Conservation (phyloP, 2,797 vertebrate genomes). For the Enteromius mattozi region DNA sequence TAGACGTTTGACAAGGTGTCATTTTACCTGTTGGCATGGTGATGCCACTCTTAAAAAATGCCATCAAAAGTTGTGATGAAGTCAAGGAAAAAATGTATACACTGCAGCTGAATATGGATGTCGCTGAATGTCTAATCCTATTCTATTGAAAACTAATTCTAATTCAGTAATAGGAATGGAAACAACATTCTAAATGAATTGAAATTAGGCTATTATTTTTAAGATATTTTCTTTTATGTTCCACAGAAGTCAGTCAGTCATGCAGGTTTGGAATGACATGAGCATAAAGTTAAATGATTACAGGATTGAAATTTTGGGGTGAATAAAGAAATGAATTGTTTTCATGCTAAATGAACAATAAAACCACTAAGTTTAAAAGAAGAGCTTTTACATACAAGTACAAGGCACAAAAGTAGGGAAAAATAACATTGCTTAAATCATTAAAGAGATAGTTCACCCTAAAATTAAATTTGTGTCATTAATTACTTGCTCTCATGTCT, state of each 20-base stretch:
- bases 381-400: too few relatives aligned
- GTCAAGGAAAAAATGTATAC: conserved; percentile 72
- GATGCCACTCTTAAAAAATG: conserved; percentile 80
- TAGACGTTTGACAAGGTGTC: conserved; percentile 90
- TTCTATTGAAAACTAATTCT: not conserved
- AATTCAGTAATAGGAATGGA: not conserved
- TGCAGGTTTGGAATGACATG: not conserved
- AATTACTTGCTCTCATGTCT: not conserved
- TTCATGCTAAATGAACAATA: not conserved
- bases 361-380: not conserved
- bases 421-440: not conserved
- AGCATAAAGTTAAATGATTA: too few relatives aligned
- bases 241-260: not conserved
- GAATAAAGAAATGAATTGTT: not conserved
- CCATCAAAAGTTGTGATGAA: conserved; percentile 86
- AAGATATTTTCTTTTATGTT: not conserved
- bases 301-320: not conserved
- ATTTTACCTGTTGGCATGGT: conserved; percentile 87
- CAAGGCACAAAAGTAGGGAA: not conserved
- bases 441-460: not conserved
- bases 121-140: too few relatives aligned
- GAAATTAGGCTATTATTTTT: not conserved
- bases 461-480: not conserved
- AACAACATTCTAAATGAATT: not conserved
- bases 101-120: not conserved